Conservation (phyloP, 2,888 invertebrate genomes). For the Hyposoter dolosus region DNA sequence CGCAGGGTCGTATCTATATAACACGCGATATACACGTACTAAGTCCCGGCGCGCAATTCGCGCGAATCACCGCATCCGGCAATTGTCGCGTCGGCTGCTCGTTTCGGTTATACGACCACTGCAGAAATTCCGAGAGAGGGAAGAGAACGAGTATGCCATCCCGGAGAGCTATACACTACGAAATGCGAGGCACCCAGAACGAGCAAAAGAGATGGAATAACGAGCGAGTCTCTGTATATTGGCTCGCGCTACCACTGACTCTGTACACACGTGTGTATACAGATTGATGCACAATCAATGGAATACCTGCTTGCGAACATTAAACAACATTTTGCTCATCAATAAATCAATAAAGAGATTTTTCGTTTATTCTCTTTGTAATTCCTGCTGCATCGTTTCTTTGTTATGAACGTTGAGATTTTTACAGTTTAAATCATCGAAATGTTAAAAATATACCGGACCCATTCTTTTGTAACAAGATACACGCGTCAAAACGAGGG, state of each 20-base stretch:
- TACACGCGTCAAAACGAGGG: no score
- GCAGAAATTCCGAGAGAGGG: slow-evolving; percentile 59
- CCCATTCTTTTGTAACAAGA: no score
- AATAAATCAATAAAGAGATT: neutral
- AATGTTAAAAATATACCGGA: no score
- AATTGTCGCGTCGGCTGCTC: slow-evolving; percentile 73
- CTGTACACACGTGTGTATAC: slow-evolving; percentile 39
- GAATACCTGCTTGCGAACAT: neutral
- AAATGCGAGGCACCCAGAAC: slow-evolving; percentile 42
- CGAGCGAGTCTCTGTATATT: slow-evolving; percentile 52
- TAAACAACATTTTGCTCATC: neutral
- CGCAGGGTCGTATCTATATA: slow-evolving; percentile 82
- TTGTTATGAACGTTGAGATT: no score
- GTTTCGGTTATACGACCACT: slow-evolving; percentile 69
- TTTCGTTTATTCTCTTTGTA: neutral
- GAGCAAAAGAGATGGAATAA: slow-evolving; percentile 57
- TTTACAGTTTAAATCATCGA: no score
- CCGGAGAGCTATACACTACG: neutral
- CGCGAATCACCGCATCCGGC: slow-evolving; percentile 80
- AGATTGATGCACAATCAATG: slow-evolving; percentile 54
- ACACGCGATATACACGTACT: slow-evolving; percentile 77
- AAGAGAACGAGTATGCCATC: slow-evolving; percentile 13
- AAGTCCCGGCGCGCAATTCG: slow-evolving; percentile 80
- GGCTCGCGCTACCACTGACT: slow-evolving; percentile 62
- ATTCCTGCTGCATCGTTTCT: no score